Conservation (phyloP, 2,888 invertebrate genomes). For the Dasypolia templi region DNA sequence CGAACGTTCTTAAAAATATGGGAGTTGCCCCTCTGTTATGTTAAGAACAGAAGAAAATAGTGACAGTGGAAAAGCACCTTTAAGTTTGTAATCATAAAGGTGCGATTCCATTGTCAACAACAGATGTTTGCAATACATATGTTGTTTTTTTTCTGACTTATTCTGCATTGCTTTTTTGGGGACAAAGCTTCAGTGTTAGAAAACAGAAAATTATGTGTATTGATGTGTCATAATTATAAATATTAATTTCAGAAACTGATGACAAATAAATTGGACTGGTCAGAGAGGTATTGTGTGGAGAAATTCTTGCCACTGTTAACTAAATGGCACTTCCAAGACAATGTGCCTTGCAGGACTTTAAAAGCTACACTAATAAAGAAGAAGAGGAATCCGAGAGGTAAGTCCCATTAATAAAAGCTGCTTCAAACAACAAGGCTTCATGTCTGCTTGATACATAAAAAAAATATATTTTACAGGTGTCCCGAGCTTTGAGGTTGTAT, state of each 20-base stretch:
- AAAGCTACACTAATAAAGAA: constrained; percentile 82
- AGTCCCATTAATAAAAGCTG: neutral
- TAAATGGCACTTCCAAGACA: constrained; percentile 93
- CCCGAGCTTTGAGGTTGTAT: constrained; percentile 93
- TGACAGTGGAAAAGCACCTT: neutral
- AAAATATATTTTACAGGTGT: constrained; percentile 86
- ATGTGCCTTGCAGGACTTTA: constrained; percentile 78
- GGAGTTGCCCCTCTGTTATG: too few relatives aligned
- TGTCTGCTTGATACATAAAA: neutral
- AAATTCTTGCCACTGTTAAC: constrained; percentile 94
- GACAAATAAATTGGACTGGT: constrained; percentile 93
- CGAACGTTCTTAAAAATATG: too few relatives aligned
- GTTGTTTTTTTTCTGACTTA: neutral
- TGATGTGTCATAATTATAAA: neutral
- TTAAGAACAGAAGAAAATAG: neutral
- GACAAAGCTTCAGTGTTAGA: too few relatives aligned
- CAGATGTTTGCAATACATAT: neutral
- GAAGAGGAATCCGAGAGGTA: constrained; percentile 89
- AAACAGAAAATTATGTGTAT: neutral
- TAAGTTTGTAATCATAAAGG: neutral
- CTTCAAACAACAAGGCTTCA: neutral
- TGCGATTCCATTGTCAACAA: neutral
- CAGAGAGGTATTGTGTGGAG: constrained; percentile 93
- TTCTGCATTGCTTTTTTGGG: neutral
- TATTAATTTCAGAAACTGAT: constrained; percentile 91